Conservation (phyloP, 2,113 vertebrate species). For the Lepus europaeus region DNA sequence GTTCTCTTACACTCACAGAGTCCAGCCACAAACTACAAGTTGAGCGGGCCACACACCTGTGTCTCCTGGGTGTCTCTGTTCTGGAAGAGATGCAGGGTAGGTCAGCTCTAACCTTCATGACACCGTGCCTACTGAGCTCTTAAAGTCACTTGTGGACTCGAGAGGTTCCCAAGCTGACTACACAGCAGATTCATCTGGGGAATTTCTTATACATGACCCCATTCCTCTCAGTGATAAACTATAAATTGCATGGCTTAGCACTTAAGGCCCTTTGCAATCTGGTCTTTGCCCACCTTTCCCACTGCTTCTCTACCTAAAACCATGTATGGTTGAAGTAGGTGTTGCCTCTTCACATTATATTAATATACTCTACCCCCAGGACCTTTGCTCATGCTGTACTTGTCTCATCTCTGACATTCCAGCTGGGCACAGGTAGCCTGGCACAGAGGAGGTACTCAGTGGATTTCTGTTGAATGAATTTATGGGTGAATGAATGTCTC, state of each 20-base stretch:
- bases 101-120: neutral
- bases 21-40: neutral
- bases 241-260: neutral
- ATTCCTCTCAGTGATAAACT: neutral
- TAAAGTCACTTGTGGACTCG: neutral
- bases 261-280: neutral
- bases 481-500: neutral
- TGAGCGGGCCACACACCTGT: fast-evolving
- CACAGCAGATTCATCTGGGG: neutral
- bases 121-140: too few relatives aligned
- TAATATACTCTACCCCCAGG: neutral
- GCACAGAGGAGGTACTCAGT: neutral
- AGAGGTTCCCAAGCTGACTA: neutral
- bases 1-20: neutral
- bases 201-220: neutral
- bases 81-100: neutral
- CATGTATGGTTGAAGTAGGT: neutral
- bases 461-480: neutral
- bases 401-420: neutral
- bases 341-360: neutral
- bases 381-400: neutral
- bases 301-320: neutral
- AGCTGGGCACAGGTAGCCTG: neutral
- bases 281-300: neutral
- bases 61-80: neutral